Evolutionary conservation across 2,113 vertebrate genomes (phyloP).

Genomic region (Calyptommatus sinebrachiatus): DNA sequence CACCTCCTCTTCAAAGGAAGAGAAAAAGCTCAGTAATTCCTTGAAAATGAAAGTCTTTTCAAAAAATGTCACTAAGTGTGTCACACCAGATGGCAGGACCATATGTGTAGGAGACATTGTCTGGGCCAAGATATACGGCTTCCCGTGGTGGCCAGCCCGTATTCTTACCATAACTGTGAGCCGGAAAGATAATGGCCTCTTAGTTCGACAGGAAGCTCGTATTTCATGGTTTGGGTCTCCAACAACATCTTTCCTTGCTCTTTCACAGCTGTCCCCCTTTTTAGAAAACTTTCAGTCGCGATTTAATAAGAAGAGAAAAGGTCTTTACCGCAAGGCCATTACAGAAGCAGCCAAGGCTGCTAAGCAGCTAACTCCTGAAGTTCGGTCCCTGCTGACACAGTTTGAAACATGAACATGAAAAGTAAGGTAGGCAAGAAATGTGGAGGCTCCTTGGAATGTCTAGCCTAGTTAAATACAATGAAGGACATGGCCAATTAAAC

Average conservation of each 20-base stretch:
- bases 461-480: constrained; percentile 62
- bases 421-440: constrained; percentile 77
- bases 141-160: constrained; percentile 98
- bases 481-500: constrained; percentile 54
- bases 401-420: constrained; percentile 89
- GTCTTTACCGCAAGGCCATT: constrained; percentile 95
- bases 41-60: constrained; percentile 91
- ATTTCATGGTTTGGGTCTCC: constrained; percentile 99
- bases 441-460: constrained; percentile 55
- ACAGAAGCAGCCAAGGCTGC: constrained; percentile 95
- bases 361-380: constrained; percentile 96
- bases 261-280: constrained; percentile 92
- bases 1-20: constrained; percentile 81
- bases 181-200: constrained; percentile 88
- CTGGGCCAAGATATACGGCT: constrained; percentile 98
- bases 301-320: constrained; percentile 98
- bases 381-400: constrained; percentile 94
- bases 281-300: constrained; percentile 97
- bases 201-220: constrained; percentile 91
- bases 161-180: constrained; percentile 91
- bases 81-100: constrained; percentile 90
- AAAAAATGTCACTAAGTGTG: constrained; percentile 92
- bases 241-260: constrained; percentile 94
- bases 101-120: constrained; percentile 98
- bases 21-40: constrained; percentile 86